These are phyloP conservation scores for Zygogramma bicolorata DNA, from an alignment of 2,888 invertebrate genomes.

Conservation along the genomic window DNA sequence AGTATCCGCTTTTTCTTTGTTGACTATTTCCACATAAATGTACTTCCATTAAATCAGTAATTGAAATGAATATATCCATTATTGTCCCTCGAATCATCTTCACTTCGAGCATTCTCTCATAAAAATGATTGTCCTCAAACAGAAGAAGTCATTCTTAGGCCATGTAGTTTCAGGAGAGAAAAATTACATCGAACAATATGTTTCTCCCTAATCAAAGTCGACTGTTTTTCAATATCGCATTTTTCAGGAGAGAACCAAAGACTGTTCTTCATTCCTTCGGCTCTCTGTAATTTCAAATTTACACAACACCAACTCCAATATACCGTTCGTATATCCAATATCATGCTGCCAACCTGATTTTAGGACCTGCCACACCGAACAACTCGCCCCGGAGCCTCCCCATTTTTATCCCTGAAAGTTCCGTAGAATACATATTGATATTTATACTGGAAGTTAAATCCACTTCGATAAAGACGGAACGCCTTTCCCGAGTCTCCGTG, in stretches of 20 bases:
- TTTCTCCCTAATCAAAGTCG: no score
- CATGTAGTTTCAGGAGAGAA: no score
- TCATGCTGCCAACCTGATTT: background rate
- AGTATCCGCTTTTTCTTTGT: no score
- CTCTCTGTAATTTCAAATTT: background rate
- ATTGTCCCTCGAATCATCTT: no score
- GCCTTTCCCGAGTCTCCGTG: background rate
- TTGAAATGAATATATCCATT: no score
- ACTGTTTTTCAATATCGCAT: background rate
- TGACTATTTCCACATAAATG: no score
- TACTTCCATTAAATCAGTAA: no score
- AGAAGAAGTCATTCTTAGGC: no score
- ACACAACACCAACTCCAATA: background rate
- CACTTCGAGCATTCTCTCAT: no score
- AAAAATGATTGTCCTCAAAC: no score
- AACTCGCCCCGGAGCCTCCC: background rate
- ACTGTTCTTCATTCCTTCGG: background rate
- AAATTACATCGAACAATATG: no score
- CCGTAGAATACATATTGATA: conserved; percentile 1
- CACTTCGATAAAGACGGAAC: conserved; percentile 6
- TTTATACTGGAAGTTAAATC: conserved; percentile 5
- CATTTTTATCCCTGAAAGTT: background rate
- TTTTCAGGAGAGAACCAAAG: background rate
- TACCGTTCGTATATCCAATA: background rate
- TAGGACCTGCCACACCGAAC: background rate